Base-by-base conservation (phyloP, 2,888 invertebrate genomes). In the Nycteola revayana region DNA sequence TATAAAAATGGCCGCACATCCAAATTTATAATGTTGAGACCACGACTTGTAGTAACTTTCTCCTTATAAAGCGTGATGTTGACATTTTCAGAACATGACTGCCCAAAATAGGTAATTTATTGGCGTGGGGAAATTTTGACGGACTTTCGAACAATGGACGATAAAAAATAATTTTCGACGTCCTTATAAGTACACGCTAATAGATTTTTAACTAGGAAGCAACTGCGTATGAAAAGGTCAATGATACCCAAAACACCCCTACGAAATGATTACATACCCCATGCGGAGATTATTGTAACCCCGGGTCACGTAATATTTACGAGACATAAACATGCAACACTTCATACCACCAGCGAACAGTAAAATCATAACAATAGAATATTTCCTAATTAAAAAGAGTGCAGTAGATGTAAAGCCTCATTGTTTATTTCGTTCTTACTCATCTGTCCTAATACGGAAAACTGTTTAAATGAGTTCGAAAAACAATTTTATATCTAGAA, bases 231-330 rank as follows among this genome's bases (percentile, higher is more conserved):
- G 43, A 59, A 64, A 66, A 67, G 66, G 64, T 65, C 63, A 71
- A 66, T 60, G 66, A 60, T 60, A 64, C 65, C 57, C 53, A 49
- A 66, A 66, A 64, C 60, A 53, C 62, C 70, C 75, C 65, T 51
- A 54, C 64, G 51, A 52, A 64, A 65, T 60, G 39, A 49, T 61
- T 63, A n/a, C n/a, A n/a, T n/a, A 60, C 65, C 63, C 52, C 49
- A 60, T 52, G 49, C 53, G 9, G 27, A 62, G 57, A 66, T 62
- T 53, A 65, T 49, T 63, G 45, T 32, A 59, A 58, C 71, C 70
- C 67, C 52, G 59, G 61, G 59, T 56, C 60, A 67, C 60, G 53
- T 60, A 63, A 71, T 73, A 68, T 79, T 83, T 78, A 85, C 69
- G 70, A 61, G 55, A 22, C 22, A 50, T 55, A 60, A 77, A 75